Evolutionary conservation across 30 jellyfish, hydroid and myxozoan species (phyloP), one percentile per base, ranked within the genome.

Genomic region (Catostylus mosaicus): DNA sequence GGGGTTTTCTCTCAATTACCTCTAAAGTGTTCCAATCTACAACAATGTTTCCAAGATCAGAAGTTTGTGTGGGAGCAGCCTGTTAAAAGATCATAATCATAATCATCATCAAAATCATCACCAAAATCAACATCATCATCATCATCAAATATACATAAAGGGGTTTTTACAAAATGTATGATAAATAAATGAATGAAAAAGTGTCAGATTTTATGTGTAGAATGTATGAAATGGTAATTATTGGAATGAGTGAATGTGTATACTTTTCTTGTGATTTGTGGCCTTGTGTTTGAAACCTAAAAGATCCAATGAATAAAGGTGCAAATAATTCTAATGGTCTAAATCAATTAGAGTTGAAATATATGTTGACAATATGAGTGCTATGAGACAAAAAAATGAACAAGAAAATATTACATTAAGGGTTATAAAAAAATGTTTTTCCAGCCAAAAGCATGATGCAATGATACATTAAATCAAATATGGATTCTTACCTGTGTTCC

Each of bases 11-110:
- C n/a, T 1, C 16, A 0, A 88, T 34, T 60, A 93, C 98, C 90
- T 93, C 98, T 22, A 50, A 54, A 10, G 98, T 73, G n/a, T 67
- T 56, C 74, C 82, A 50, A 54, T 93, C 90, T 16, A 86, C 94
- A 1, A 93, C 98, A 63, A 93, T 93, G 45, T 93, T 93, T 10
- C 98, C 98, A 69, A 87, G 98, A 36, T 87, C 93, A 1, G 96
- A 84, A 12, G 96, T 75, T 66, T 91, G 96, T 26, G 96, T 71
- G 20, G 97, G 90, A 32, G 92, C 86, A 23, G 92, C 92, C 91
- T 79, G 61, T 1, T 0, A 34, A 29, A 32, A 45, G 54, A 33
- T n/a, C 6, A 1, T 62, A 11, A 34, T 0, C 32, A 74, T 46
- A 10, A 11, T 63, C 75, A 63, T 63, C 75, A 63, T 2, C 24